Conservation (phyloP, 2,113 vertebrate species). For the Apteryx owenii region DNA sequence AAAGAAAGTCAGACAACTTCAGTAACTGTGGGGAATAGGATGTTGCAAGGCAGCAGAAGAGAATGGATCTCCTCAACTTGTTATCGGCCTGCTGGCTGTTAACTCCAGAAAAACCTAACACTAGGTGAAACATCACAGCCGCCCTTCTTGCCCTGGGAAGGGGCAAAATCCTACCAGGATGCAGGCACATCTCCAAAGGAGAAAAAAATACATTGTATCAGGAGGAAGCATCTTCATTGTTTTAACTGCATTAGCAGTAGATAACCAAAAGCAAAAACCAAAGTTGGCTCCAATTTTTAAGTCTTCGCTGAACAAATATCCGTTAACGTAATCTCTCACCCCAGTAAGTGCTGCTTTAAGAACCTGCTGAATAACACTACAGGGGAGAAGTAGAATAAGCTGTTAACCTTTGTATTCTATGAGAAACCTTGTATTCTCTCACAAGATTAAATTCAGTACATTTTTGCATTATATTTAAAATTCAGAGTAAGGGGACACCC, state of each 20-base stretch:
- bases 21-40: not conserved
- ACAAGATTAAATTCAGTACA: not conserved
- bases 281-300: not conserved
- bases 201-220: too few relatives aligned
- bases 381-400: not conserved
- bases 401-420: not conserved
- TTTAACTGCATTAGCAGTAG: too few relatives aligned
- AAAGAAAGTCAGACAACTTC: not conserved
- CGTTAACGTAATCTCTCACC: not conserved
- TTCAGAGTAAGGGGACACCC: not conserved
- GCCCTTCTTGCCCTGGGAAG: too few relatives aligned
- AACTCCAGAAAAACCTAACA: not conserved
- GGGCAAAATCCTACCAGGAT: too few relatives aligned
- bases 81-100: not conserved
- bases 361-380: not conserved
- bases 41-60: not conserved
- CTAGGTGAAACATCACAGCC: not conserved
- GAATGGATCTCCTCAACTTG: not conserved
- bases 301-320: not conserved
- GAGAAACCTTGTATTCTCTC: not conserved
- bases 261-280: too few relatives aligned
- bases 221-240: too few relatives aligned
- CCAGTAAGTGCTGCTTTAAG: not conserved
- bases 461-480: not conserved
- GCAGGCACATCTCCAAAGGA: too few relatives aligned